phyloP scores from a whole-genome alignment of 2,113 vertebrate species.

The Uropsilus gracilis region DNA sequence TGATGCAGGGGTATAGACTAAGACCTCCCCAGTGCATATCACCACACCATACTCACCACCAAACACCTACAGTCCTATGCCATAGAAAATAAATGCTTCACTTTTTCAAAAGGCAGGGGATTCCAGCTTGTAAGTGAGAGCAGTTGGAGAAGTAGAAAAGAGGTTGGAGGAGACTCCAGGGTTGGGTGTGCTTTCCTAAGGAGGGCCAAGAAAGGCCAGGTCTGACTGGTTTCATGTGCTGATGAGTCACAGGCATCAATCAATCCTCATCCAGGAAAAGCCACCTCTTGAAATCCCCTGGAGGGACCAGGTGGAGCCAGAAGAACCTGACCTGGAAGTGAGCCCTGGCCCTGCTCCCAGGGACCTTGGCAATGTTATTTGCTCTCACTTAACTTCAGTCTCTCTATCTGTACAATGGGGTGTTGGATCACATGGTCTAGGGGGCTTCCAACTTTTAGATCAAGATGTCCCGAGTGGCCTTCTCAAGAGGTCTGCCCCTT shows the following conservation, averaged over 20 bases:
- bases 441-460: neutral
- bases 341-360: neutral
- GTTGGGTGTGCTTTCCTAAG: neutral
- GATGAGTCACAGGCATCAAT: slow-evolving; percentile 37
- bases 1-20: no score
- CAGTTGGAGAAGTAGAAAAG: neutral
- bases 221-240: slow-evolving; percentile 56
- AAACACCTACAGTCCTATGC: no score
- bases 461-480: neutral
- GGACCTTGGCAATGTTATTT: slow-evolving; percentile 23
- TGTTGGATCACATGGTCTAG: neutral
- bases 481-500: neutral
- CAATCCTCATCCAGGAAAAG: slow-evolving; percentile 12
- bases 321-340: neutral
- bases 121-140: neutral
- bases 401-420: neutral
- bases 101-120: neutral
- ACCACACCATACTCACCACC: no score
- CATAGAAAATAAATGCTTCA: neutral
- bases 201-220: neutral
- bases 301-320: neutral
- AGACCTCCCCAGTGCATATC: no score
- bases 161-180: neutral
- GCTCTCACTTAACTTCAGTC: neutral
- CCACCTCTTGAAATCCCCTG: slow-evolving; percentile 2